Conservation (phyloP, 1,140 invertebrate species). For the Aporrectodea caliginosa region DNA sequence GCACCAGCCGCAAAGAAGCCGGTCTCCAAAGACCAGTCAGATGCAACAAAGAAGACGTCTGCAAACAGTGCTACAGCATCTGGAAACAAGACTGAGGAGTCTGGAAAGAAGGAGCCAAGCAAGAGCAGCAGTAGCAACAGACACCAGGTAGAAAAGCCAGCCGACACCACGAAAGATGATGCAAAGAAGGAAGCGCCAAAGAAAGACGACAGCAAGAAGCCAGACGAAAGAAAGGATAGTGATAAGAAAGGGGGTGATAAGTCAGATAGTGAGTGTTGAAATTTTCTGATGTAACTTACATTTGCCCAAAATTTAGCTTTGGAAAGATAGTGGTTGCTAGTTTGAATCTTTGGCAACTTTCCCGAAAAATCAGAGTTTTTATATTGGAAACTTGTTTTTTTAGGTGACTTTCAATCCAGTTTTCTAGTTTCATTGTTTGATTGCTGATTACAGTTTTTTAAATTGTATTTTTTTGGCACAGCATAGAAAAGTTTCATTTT, state of each 20-base stretch:
- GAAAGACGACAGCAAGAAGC: constrained; percentile 52
- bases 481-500: too few species aligned
- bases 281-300: constrained; percentile 28
- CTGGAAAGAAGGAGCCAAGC: constrained; percentile 35
- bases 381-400: too few species aligned
- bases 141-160: constrained; percentile 25
- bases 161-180: constrained; percentile 30
- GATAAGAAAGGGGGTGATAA: constrained; percentile 26
- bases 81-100: not conserved
- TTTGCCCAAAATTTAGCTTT: too few species aligned
- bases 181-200: constrained; percentile 29
- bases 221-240: constrained; percentile 43
- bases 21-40: constrained; percentile 18
- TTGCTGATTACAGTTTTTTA: too few species aligned
- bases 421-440: too few species aligned
- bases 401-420: too few species aligned
- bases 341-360: too few species aligned
- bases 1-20: constrained; percentile 3
- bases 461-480: too few species aligned
- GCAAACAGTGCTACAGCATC: not conserved
- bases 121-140: constrained; percentile 35
- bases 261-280: constrained; percentile 7
- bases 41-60: constrained; percentile 9
- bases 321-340: too few species aligned
- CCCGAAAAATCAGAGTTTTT: too few species aligned